Conservation (phyloP, 2,888 invertebrate species). For the Parnassius glacialis region DNA sequence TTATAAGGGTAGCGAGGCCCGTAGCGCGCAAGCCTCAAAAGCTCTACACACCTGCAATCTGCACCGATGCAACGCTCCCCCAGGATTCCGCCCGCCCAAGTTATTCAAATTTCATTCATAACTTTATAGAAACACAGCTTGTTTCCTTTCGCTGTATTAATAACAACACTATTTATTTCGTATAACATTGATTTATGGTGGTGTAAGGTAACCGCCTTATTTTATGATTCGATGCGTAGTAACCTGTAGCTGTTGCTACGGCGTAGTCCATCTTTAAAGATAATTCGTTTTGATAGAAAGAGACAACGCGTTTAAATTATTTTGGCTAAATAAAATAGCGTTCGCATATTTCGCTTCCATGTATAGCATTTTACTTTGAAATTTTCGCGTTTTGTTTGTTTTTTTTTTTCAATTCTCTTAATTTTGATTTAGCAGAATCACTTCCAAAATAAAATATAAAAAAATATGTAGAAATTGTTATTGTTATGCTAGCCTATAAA, state of each 20-base stretch:
- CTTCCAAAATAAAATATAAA: too few relatives aligned
- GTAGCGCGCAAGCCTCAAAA: conserved; percentile 5
- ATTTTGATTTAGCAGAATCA: too few relatives aligned
- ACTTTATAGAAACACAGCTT: not conserved
- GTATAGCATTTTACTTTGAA: not conserved
- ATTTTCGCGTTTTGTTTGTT: too few relatives aligned
- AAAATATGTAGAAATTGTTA: too few relatives aligned
- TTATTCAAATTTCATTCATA: conserved; percentile 12
- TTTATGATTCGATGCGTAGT: conserved; percentile 7
- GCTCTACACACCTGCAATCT: conserved; percentile 15
- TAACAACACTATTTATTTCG: conserved; percentile 3
- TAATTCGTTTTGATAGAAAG: conserved; percentile 3
- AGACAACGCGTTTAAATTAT: not conserved
- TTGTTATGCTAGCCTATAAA: too few relatives aligned
- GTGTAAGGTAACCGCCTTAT: conserved; percentile 20
- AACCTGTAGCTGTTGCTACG: conserved; percentile 18
- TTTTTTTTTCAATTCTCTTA: too few relatives aligned
- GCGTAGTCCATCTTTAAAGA: conserved; percentile 14
- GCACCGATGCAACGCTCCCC: conserved; percentile 20
- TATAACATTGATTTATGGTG: conserved; percentile 10
- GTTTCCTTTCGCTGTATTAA: conserved; percentile 1
- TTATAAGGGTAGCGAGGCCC: conserved; percentile 27
- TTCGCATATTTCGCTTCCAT: not conserved
- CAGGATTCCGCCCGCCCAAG: not conserved
- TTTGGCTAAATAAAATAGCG: not conserved